Base-by-base conservation (phyloP, 35 echinoderm and acorn worm species). In the Eucidaris tribuloides region DNA sequence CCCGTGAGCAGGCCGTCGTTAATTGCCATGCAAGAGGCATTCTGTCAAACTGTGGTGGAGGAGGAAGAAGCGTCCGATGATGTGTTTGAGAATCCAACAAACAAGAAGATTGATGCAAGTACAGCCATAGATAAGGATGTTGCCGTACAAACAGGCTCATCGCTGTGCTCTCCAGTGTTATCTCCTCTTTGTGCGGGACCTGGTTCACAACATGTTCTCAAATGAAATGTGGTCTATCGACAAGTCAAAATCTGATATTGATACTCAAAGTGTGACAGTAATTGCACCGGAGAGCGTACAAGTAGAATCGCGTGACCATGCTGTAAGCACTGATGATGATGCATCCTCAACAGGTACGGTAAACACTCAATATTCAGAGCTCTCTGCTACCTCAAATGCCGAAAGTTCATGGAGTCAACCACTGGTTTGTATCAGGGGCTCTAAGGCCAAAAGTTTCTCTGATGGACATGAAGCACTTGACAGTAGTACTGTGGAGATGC, bases 61-160 rank as follows among this genome's bases (percentile, higher is more conserved):
- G 85, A 65, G 4, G 85, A 88, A 5, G 66, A 86, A 34, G 46
- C 34, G 30, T 66, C 54, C 18, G 64, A 76, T 32, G 34, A 57
- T 55, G 77, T 55, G 6, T 80, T 80, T 56, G 20, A 35, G 25
- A 54, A 24, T 28, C 15, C 43, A 17, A 40, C 43, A 15, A 22
- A 80, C 25, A 80, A 80, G 45, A 80, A 50, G 37, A 46, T 80
- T 48, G 77, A 80, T 55, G 45, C 45, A 7, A 25, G 43, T 17
- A 74, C 68, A 17, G 68, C 44, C 20, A 74, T 74, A 0, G 68
- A 74, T 74, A 44, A 41, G 15, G 41, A 74, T 41, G 38, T 44
- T 57, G 79, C 60, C n/a, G 65, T 82, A 3, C 92, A 94, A 40
- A 94, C 92, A 17, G 89, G 92, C 63, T 87, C 92, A 32, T 52